Percentiles rank a stretch among this genome's conserved stretches.
These are phyloP conservation scores for Promerops cafer DNA, from an alignment of 2,113 vertebrate genomes.

Conservation along the genomic window DNA sequence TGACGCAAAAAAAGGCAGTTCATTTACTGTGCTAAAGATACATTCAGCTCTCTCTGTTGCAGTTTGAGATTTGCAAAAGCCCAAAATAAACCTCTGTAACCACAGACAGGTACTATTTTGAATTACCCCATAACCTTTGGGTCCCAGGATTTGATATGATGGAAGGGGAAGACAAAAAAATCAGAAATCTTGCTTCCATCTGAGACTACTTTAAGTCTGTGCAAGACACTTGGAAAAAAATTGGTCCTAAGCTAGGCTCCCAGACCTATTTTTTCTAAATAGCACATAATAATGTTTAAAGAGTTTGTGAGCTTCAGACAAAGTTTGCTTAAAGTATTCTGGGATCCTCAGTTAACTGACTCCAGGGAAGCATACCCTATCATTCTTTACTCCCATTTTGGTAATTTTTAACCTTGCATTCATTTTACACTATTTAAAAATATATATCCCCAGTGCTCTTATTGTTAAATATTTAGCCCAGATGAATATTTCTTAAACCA, in stretches of 20 bases:
- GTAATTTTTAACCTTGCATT: background rate
- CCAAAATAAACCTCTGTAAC: background rate
- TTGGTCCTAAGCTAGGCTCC: background rate
- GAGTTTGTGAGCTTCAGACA: background rate
- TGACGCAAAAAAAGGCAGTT: background rate
- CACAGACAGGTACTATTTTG: background rate
- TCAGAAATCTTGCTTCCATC: background rate
- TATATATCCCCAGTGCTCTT: background rate
- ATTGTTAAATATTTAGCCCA: conserved; percentile 5
- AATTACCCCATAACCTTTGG: accelerated
- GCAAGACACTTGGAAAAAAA: background rate
- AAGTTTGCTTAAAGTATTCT: background rate
- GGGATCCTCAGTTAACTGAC: background rate
- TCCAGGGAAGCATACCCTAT: background rate
- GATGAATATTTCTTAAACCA: background rate
- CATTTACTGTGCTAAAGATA: background rate
- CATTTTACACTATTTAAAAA: background rate
- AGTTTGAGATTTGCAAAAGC: background rate
- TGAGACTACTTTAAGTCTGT: background rate
- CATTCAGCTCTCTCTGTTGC: background rate
- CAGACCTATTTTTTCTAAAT: background rate
- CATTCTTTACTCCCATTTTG: background rate
- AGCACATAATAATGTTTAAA: background rate
- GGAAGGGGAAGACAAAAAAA: background rate
- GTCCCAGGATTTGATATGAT: background rate